These are phyloP conservation scores for Tenthredo amoena DNA, from an alignment of 2,888 invertebrate species.

Conservation along the genomic window DNA sequence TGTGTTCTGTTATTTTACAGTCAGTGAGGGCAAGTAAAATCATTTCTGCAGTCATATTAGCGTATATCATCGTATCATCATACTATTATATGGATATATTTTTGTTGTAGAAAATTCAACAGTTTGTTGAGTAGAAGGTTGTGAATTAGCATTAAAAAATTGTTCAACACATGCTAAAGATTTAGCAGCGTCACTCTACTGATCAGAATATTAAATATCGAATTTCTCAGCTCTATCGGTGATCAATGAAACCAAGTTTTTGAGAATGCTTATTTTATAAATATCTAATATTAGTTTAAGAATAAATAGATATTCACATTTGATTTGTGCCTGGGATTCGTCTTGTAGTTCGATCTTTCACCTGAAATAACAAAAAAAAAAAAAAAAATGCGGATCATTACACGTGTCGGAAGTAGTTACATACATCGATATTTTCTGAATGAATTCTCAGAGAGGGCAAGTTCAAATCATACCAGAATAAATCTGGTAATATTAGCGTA, in stretches of 20 bases:
- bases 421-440: not conserved
- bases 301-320: slow-evolving; percentile 3
- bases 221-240: not conserved
- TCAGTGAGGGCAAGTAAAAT: slow-evolving; percentile 38
- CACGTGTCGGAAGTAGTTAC: not conserved
- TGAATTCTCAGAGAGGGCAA: slow-evolving; percentile 73
- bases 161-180: too few species aligned
- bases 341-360: not conserved
- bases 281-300: not conserved
- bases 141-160: too few species aligned
- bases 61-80: slow-evolving; percentile 29
- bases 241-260: not conserved
- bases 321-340: not conserved
- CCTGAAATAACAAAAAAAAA: not conserved
- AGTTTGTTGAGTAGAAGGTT: too few species aligned
- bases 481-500: slow-evolving; percentile 59
- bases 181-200: too few species aligned
- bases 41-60: slow-evolving; percentile 32
- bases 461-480: slow-evolving; percentile 70
- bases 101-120: too few species aligned
- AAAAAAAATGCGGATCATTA: not conserved
- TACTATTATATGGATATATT: not conserved
- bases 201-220: not conserved
- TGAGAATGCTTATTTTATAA: not conserved
- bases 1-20: not conserved